Base-by-base conservation (phyloP, 1,140 invertebrate genomes). In the Armadillidium nasatum region DNA sequence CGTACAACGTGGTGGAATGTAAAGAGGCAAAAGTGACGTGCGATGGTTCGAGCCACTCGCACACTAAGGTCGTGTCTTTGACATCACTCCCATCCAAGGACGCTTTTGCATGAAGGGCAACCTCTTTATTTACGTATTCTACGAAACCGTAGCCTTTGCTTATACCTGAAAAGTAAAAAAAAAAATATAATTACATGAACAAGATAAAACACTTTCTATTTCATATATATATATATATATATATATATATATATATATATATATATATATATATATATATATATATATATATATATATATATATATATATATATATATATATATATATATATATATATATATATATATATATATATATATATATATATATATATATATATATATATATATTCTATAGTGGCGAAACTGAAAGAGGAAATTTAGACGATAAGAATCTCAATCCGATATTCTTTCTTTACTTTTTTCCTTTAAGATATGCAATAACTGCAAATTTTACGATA, bases 121-220 rank as follows among this genome's bases (percentile, higher is more conserved):
- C 85, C 76, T 87, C 85, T 80, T 86, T 87, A 44, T 83, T 86
- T 21, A 84, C 82, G 83, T 87, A 89, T 80, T 89, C 87, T 10
- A 89, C 87, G 81, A 89, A 87, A n/a, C 88, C 88, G 83, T 89
- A 89, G 2, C 87, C 87, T 82, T 89, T 88, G 81, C 85, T 88
- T 69, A 87, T 84, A 81, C 88, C 87, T 86, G 83, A 21, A 78
- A 73, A 44, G 79, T 21, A n/a, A 4, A 33, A 6, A 6, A 33
- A 3, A 33, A 33, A n/a, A n/a, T n/a, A 33, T 33, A 23, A 11
- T 13, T 70, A 19, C 33, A 21, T 10, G 9, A 19, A 69, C 19
- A 23, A 23, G 33, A 3, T 23, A 3, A 70, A 23, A 9, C 33
- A n/a, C 4, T 15, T 70, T 23, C 2, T 1, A 71, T 23, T 13